Base-by-base conservation (phyloP, 2,113 vertebrate genomes). In the Leucopsar rothschildi region DNA sequence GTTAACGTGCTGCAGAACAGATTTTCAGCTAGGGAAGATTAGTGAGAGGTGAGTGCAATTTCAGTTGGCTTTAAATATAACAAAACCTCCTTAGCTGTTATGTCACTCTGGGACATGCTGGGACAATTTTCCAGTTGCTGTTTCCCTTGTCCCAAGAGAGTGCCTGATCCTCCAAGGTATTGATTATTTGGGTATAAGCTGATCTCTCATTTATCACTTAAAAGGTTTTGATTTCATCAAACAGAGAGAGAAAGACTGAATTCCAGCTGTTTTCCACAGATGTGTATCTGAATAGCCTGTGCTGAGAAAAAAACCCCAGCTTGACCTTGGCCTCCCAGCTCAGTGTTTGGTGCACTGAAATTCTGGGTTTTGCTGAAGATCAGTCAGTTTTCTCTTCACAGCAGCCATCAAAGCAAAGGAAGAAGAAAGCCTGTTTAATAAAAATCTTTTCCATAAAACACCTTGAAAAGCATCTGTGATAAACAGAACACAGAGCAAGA, bases 401-500 rank as follows among this genome's bases (percentile, higher is more conserved):
- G 94, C 89, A 91, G 87, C 83, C 91, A 94, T 91, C 94, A 97
- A 96, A 96, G 66, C 20, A 12, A 68, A 91, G 65, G 31, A 72
- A 93, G 72, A 88, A 82, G 53, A 94, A 89, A 93, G 90, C 8
- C 39, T 82, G 68, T 77, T 92, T 80, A 92, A 96, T 72, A 93
- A 92, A 95, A 96, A 40, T 15, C 57, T 78, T 90, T 95, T 95
- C 66, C 86, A 78, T 37, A 83, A 72, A 87, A 72, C 63, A 89
- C 63, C 82, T 89, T 92, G 75, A 95, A 94, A 94, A 94, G 78
- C 78, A 85, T 52, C 52, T 91, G 87, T 87, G 87, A 97, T 92
- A 93, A 95, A 91, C 89, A 96, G 81, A 82, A 79, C 70, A 80
- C 11, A n/a, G 75, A 94, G 93, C 66, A 72, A 77, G 95, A 66